A percentile compares a stretch with the other conserved stretches of the same genome.
These are phyloP conservation scores for Capricornis sumatraensis DNA, from an alignment of 2,113 vertebrate species.

Conservation along the genomic window DNA sequence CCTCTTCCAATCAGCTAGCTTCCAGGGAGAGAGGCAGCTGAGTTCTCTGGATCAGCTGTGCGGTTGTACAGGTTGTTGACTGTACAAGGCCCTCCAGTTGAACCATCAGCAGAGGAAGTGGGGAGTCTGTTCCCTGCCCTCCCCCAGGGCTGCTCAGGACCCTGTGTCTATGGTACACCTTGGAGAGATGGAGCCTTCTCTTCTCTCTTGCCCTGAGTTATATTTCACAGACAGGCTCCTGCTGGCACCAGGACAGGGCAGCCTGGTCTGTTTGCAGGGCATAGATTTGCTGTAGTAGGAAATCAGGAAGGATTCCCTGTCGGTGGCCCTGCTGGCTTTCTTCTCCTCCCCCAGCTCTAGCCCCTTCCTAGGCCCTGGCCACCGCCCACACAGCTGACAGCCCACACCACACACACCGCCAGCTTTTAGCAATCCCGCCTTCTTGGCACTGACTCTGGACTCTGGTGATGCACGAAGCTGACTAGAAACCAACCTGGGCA, in stretches of 20 bases:
- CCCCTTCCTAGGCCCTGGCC: background rate
- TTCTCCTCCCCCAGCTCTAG: background rate
- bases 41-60: background rate
- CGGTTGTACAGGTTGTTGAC: background rate
- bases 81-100: background rate
- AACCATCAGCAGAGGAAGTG: background rate
- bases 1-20: background rate
- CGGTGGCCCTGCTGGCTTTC: background rate
- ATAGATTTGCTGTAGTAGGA: background rate
- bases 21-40: background rate
- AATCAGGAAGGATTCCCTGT: background rate
- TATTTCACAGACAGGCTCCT: background rate
- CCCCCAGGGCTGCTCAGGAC: background rate
- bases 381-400: background rate
- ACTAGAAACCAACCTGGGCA: conserved; percentile 10
- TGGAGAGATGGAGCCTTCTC: background rate
- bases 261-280: background rate
- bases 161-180: background rate
- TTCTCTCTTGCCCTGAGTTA: background rate
- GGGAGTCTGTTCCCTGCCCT: background rate
- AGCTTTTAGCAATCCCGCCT: background rate
- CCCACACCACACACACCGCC: background rate
- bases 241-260: background rate
- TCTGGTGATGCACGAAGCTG: background rate
- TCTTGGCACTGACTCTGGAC: background rate